Evolutionary conservation across 2,113 vertebrate species (phyloP).

Genomic region (Entomyzon cyanotis): DNA sequence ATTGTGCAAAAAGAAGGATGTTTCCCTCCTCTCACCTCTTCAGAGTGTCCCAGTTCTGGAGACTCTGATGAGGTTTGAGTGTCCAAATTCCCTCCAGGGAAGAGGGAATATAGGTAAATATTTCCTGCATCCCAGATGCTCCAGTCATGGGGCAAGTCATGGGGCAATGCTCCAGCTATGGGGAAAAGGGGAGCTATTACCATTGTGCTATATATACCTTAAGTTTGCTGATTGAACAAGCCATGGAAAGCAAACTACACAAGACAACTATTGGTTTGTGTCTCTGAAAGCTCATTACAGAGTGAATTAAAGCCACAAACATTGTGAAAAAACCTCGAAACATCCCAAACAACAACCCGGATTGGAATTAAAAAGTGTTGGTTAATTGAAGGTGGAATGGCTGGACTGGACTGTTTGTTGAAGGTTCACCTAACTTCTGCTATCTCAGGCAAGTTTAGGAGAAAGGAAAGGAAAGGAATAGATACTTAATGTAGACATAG

Average conservation of each 20-base stretch:
- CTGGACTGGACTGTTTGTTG: neutral
- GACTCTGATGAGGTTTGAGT: neutral
- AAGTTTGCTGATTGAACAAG: neutral
- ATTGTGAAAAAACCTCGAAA: fast-evolving
- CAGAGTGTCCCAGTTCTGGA: neutral
- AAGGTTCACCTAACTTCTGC: neutral
- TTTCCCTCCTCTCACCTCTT: neutral
- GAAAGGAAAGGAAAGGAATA: neutral
- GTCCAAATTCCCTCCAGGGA: neutral
- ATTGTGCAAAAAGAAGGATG: neutral
- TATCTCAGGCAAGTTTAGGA: neutral
- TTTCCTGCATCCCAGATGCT: neutral
- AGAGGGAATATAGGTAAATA: neutral
- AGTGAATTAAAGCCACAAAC: neutral
- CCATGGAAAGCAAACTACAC: neutral
- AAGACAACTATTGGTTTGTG: neutral
- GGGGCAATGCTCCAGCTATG: no score
- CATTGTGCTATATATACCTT: neutral
- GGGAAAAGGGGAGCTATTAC: neutral
- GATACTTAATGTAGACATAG: neutral
- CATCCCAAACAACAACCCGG: neutral
- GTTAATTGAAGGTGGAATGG: neutral
- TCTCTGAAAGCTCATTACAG: neutral
- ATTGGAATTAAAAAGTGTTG: neutral
- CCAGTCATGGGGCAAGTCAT: neutral